A percentile compares a stretch with the other conserved stretches of the same genome.
Evolutionary conservation across 1,140 invertebrate genomes (phyloP).

Genomic region (Zelostemma sp.): DNA sequence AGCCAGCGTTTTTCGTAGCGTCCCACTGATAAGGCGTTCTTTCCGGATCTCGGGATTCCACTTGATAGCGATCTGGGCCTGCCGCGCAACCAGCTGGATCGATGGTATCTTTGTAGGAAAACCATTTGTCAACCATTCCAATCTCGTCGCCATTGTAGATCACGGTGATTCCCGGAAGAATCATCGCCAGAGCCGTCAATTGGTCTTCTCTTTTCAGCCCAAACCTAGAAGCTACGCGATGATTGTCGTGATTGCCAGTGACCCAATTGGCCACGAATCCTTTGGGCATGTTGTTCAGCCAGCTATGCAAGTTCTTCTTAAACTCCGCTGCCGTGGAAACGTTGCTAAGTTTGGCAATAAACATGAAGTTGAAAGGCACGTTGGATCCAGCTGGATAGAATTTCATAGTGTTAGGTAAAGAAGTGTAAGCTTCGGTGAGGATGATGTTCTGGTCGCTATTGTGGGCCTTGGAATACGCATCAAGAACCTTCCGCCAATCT

Average conservation of each 20-base stretch:
- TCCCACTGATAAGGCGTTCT: too few relatives aligned
- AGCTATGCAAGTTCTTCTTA: slow-evolving; percentile 71
- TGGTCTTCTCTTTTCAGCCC: slow-evolving; percentile 76
- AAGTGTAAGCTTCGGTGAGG: slow-evolving; percentile 75
- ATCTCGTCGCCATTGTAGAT: too few relatives aligned
- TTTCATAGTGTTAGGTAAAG: slow-evolving; percentile 69
- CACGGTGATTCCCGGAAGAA: slow-evolving; percentile 77
- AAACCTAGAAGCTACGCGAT: slow-evolving; percentile 75
- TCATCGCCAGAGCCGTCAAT: slow-evolving; percentile 74
- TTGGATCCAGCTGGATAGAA: slow-evolving; percentile 74
- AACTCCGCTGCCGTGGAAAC: slow-evolving; percentile 71
- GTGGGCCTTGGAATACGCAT: too few relatives aligned
- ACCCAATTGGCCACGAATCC: slow-evolving; percentile 51
- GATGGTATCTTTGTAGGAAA: too few relatives aligned
- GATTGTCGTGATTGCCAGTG: slow-evolving; percentile 79
- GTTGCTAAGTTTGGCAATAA: slow-evolving; percentile 68
- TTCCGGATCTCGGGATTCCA: slow-evolving; percentile 73
- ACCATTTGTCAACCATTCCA: too few relatives aligned
- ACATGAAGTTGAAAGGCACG: slow-evolving; percentile 75
- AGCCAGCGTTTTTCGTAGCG: too few relatives aligned
- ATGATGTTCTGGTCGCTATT: slow-evolving; percentile 69
- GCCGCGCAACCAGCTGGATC: slow-evolving; percentile 65
- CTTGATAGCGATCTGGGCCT: slow-evolving; percentile 57
- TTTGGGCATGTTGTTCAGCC: slow-evolving; percentile 69
- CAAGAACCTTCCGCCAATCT: slow-evolving; percentile 74